These are phyloP conservation scores for Onychostruthus taczanowskii DNA, from an alignment of 2,113 vertebrate species.

Conservation along the genomic window DNA sequence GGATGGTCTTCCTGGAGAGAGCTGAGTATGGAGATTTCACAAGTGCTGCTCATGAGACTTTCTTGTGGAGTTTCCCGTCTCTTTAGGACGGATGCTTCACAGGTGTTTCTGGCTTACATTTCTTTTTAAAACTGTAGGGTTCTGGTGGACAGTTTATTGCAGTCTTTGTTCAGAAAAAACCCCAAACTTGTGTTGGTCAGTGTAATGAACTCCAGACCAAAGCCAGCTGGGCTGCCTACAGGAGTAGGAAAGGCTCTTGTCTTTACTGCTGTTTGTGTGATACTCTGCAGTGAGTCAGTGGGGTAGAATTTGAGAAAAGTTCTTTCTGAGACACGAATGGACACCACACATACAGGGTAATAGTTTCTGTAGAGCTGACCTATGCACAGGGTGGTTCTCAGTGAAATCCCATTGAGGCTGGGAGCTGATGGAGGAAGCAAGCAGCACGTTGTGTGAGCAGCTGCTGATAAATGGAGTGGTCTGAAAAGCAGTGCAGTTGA, in stretches of 20 bases:
- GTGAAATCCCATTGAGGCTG: not conserved
- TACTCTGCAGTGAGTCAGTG: not conserved
- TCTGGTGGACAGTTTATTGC: not conserved
- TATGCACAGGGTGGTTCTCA: not conserved
- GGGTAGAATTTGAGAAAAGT: not conserved
- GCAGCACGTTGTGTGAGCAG: fast-evolving
- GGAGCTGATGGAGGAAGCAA: not conserved
- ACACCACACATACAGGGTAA: not conserved
- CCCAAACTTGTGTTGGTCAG: not conserved
- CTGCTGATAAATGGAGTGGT: not conserved
- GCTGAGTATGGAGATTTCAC: not conserved
- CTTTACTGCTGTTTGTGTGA: not conserved
- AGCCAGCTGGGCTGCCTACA: not conserved
- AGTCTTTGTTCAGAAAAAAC: not conserved
- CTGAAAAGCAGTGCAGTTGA: not conserved
- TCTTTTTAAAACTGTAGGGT: not conserved
- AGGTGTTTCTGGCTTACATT: not conserved
- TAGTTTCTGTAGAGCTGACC: not conserved
- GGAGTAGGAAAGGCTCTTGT: not conserved
- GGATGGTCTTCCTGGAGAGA: not conserved
- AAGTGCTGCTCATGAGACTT: fast-evolving
- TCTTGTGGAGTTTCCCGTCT: not conserved
- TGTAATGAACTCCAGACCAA: not conserved
- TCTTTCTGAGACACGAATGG: not conserved
- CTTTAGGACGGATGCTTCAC: not conserved